phyloP scores from a whole-genome alignment of 2,888 invertebrate species.

The Ptilodon capucinus region DNA sequence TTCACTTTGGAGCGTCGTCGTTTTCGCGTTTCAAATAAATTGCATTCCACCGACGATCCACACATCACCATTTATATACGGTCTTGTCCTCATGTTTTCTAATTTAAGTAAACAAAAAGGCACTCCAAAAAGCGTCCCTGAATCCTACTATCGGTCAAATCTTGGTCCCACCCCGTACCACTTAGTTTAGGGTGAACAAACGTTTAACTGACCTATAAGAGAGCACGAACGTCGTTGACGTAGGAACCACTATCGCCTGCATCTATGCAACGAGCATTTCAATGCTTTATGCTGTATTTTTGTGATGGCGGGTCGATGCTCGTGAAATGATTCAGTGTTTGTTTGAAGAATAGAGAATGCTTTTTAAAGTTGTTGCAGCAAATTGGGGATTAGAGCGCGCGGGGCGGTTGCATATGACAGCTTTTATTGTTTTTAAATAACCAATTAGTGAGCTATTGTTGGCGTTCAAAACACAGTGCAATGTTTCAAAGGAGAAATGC shows the following conservation, averaged over 20 bases:
- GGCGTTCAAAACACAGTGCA: background rate
- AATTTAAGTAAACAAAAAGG: constrained; percentile 45
- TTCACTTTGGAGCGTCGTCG: background rate
- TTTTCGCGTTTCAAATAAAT: constrained; percentile 3
- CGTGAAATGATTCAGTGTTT: constrained; percentile 35
- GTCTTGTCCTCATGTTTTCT: constrained; percentile 37
- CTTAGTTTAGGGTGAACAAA: constrained; percentile 57
- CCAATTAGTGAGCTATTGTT: background rate
- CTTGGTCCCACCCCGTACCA: constrained; percentile 60
- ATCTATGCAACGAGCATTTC: constrained; percentile 55
- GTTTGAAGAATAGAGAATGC: constrained; percentile 22
- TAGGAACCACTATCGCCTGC: constrained; percentile 44
- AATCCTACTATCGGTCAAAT: constrained; percentile 63
- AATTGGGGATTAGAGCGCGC: background rate
- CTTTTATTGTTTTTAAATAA: constrained; percentile 2
- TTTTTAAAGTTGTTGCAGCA: background rate
- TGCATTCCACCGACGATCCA: constrained; percentile 1
- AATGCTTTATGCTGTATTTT: constrained; percentile 55
- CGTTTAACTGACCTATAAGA: constrained; percentile 69
- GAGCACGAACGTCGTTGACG: constrained; percentile 43
- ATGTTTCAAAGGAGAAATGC: background rate
- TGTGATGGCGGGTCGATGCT: constrained; percentile 47
- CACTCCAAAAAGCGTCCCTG: constrained; percentile 25
- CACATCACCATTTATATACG: constrained; percentile 2
- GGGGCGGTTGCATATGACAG: background rate